phyloP scores from a whole-genome alignment of 2,888 invertebrate species.

The Metellina segmentata region DNA sequence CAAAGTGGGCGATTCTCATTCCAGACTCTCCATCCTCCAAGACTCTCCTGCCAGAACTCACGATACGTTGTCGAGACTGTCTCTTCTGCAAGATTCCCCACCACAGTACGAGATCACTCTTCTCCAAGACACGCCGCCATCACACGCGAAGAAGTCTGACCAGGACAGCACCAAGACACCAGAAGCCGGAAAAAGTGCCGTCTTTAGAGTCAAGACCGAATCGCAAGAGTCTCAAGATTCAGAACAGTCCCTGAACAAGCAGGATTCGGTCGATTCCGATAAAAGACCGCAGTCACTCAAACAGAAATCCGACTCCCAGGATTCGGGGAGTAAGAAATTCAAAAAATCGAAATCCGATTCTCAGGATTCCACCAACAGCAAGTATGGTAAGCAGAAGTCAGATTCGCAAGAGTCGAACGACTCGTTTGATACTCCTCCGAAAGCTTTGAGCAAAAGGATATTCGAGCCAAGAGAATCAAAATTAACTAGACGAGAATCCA shows the following conservation, averaged over 20 bases:
- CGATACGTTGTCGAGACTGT: slow-evolving; percentile 59
- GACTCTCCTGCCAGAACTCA: slow-evolving; percentile 65
- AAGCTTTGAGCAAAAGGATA: slow-evolving; percentile 33
- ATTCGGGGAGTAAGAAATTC: neutral
- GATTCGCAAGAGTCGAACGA: slow-evolving; percentile 71
- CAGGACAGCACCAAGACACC: slow-evolving; percentile 26
- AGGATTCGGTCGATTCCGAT: slow-evolving; percentile 48
- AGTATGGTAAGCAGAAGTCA: slow-evolving; percentile 56
- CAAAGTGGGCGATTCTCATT: slow-evolving; percentile 49
- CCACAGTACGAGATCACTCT: slow-evolving; percentile 53
- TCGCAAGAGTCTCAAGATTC: slow-evolving; percentile 71
- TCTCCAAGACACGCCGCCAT: slow-evolving; percentile 49
- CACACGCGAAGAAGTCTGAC: neutral
- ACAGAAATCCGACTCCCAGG: slow-evolving; percentile 41
- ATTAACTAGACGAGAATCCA: slow-evolving; percentile 48
- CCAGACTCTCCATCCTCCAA: slow-evolving; percentile 38
- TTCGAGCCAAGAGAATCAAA: slow-evolving; percentile 65
- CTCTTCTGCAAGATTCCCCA: slow-evolving; percentile 57
- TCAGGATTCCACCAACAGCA: slow-evolving; percentile 48
- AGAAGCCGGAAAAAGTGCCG: neutral
- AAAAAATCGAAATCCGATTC: slow-evolving; percentile 49
- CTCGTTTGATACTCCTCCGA: slow-evolving; percentile 39
- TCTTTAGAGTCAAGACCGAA: slow-evolving; percentile 40
- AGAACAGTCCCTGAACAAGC: slow-evolving; percentile 29
- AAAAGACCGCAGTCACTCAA: slow-evolving; percentile 19